Evolutionary conservation across 2,113 vertebrate genomes (phyloP).

Genomic region (Salvelinus sp.): DNA sequence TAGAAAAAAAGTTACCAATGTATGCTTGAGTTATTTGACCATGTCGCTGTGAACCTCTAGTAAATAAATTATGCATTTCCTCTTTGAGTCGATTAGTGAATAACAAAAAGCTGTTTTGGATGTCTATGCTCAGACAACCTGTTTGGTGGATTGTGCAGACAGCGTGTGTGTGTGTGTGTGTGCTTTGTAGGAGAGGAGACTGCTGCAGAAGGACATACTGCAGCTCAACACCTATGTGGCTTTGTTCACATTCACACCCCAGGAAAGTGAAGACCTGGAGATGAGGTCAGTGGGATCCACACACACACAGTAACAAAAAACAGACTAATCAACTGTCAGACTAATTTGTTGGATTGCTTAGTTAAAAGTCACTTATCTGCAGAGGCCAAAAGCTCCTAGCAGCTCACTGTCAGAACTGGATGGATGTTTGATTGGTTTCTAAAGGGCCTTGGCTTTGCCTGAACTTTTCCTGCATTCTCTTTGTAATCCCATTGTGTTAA

Average conservation of each 20-base stretch:
- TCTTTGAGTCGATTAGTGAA: no score
- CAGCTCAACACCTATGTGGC: slow-evolving; percentile 91
- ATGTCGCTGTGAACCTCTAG: no score
- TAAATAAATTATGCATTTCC: background rate
- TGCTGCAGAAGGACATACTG: slow-evolving; percentile 77
- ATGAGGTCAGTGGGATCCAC: slow-evolving; percentile 80
- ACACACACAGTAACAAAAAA: background rate
- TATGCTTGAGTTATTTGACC: no score
- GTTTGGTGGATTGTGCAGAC: no score
- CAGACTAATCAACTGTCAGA: background rate
- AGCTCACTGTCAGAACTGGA: background rate
- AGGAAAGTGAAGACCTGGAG: slow-evolving; percentile 93
- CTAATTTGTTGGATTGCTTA: background rate
- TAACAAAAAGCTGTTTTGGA: no score
- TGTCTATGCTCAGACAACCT: no score
- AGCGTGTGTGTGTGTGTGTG: slow-evolving; percentile 10
- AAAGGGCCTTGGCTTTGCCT: background rate
- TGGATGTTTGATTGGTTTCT: background rate
- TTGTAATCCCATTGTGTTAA: background rate
- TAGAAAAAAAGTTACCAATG: no score
- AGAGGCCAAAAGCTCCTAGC: background rate
- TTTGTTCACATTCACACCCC: slow-evolving; percentile 91
- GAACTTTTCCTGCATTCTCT: background rate
- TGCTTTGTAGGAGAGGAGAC: slow-evolving; percentile 59
- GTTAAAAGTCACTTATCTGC: background rate